Evolutionary conservation across 2,113 vertebrate genomes (phyloP), one percentile per base, ranked within the genome.

Genomic region (Petromus typicus): DNA sequence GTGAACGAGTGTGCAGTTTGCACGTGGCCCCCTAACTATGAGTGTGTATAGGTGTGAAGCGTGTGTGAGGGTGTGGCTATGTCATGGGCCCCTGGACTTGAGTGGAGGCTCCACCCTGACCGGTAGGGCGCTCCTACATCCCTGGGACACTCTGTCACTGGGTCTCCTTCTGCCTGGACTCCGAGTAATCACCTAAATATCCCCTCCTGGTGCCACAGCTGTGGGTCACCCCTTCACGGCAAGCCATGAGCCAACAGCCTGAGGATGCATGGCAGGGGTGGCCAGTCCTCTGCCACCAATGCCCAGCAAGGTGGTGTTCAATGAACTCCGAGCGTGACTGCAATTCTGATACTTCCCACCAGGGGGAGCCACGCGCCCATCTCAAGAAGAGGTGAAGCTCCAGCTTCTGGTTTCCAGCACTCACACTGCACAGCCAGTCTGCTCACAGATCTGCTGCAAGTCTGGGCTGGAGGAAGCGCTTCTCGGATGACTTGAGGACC

Each of bases 331-430:
- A 48, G 51, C 10, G 22, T 22, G 64, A 27, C 0, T 93, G 94
- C 82, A 95, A 90, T 45, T 76, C 64, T 54, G 75, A 43, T 2
- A 25, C 13, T 13, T 2, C 27, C 85, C 97, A 96, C 91, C 75
- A 96, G 97, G 91, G 1, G 97, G 96, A 92, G 97, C 97, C 57
- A 48, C 6, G 0, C 13, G 63, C 51, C 66, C 66, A 18, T 84
- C 75, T 91, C 79, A 93, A 94, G 54, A 92, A 40, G 0, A 80
- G 80, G 43, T 12, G 4, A 4, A 1, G 8, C 63, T 61, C 1
- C 3, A 51, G 75, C 83, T 79, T 91, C 79, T 13, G 27, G 57
- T 61, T 88, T 59, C 30, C 30, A 80, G 43, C 95, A 57, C 37
- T 64, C 54, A 34, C 30, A 6, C 23, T 30, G 12, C 22, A 43